These are phyloP conservation scores for Cryptoprocta ferox DNA, from an alignment of 2,797 vertebrate genomes.

Conservation along the genomic window DNA sequence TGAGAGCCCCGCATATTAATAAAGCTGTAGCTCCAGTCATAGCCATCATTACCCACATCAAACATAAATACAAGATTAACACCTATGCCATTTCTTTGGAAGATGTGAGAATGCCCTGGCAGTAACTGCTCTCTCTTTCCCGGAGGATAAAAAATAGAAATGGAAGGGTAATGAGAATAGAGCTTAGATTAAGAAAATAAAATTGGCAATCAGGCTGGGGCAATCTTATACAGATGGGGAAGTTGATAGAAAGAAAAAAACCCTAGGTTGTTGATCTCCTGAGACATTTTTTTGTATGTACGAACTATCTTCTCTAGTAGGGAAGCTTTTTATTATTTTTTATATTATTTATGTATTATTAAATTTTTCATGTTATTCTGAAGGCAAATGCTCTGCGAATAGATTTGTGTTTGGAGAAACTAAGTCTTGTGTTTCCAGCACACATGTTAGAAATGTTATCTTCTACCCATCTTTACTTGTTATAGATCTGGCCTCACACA, in stretches of 20 bases:
- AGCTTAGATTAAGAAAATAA: slow-evolving; percentile 85
- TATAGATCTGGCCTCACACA: neutral
- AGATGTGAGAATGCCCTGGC: slow-evolving; percentile 86
- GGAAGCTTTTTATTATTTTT: neutral
- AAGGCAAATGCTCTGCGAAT: neutral
- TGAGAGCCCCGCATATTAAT: slow-evolving; percentile 87
- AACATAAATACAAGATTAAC: slow-evolving; percentile 87
- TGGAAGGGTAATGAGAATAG: slow-evolving; percentile 85
- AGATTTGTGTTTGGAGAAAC: slow-evolving; percentile 25
- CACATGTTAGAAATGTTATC: neutral
- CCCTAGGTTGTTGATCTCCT: neutral
- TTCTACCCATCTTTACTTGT: neutral
- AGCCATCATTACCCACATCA: slow-evolving; percentile 86
- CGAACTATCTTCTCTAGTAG: neutral
- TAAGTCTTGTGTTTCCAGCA: neutral
- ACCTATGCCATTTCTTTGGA: slow-evolving; percentile 85
- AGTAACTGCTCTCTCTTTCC: slow-evolving; percentile 86
- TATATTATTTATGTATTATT: neutral
- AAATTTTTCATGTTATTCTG: neutral
- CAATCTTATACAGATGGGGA: slow-evolving; percentile 78
- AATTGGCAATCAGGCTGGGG: slow-evolving; percentile 81
- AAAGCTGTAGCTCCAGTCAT: slow-evolving; percentile 80
- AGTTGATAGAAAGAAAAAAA: slow-evolving; percentile 79
- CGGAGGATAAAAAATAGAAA: slow-evolving; percentile 85
- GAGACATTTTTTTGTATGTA: neutral